Evolutionary conservation across 1,140 invertebrate genomes (phyloP), one percentile per base, ranked within the genome.

Genomic region (Macrosteles quadrilineatus): DNA sequence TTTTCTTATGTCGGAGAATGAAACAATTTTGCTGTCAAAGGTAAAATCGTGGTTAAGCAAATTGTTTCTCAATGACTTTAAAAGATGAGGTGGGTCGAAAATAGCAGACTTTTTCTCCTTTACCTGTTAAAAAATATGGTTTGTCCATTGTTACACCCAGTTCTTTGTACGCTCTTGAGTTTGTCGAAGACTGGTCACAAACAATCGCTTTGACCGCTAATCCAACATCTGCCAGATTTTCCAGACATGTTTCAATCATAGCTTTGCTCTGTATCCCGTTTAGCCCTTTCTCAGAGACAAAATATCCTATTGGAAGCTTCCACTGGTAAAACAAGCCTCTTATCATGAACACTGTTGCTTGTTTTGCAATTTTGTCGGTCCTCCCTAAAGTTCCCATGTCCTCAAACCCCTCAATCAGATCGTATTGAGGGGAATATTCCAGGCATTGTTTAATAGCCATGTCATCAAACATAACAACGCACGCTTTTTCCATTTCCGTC

Each of bases 261-360:
- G n/a, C n/a, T n/a, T n/a, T n/a, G n/a, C n/a, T n/a, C n/a, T n/a
- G n/a, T n/a, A n/a, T 2, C 27, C 1, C n/a, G 19, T 27, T n/a
- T 30, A 62, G 27, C 3, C 57, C 57, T 23, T 1, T 62, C 27
- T 62, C 57, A 6, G 57, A 2, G n/a, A 62, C 27, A 14, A 62
- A 62, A 62, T 62, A 62, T 27, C 57, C 57, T 17, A 62, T 14
- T 2, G 57, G 57, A 3, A 62, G 30, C 14, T 62, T 6, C 57
- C 57, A 62, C 27, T 62, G 30, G 30, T 23, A 25, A 43, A 43
- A 43, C 36, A 43, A 11, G 9, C 36, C 36, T 43, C 36, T 43
- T 9, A 43, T 17, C 36, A 43, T 43, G 36, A 43, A 43, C 9
- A 43, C 36, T 11, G 36, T 11, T 11, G 36, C 36, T 17, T 43